These are phyloP conservation scores for Paramormyrops kingsleyae DNA, from an alignment of 2,113 vertebrate genomes.

Conservation along the genomic window DNA sequence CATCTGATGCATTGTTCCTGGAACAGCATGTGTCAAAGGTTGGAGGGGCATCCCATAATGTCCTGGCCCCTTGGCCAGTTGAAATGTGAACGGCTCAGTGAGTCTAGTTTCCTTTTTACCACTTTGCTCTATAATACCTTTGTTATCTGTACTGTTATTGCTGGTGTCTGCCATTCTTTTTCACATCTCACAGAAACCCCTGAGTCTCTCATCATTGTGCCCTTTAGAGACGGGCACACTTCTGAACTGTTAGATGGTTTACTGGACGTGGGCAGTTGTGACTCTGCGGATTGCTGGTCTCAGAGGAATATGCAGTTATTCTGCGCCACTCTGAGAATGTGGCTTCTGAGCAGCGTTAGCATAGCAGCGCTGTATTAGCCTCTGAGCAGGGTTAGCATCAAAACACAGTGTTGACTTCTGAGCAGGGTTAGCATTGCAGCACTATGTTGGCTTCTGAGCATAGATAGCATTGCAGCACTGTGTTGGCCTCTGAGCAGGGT, in stretches of 20 bases:
- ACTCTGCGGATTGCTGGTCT: neutral
- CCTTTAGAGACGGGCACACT: neutral
- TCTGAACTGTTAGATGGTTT: neutral
- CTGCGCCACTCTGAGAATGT: neutral
- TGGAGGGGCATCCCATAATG: neutral
- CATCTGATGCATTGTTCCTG: conserved; percentile 21
- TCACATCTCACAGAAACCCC: neutral
- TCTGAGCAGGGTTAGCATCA: neutral
- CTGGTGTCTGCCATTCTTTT: neutral
- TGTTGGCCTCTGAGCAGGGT: neutral
- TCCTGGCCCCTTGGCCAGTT: neutral
- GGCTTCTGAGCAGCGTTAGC: neutral
- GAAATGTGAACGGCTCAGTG: neutral
- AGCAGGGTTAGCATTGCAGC: neutral
- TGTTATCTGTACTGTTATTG: neutral
- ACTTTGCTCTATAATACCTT: neutral
- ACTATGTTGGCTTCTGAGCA: neutral
- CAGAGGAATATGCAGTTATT: neutral
- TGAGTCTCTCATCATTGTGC: neutral
- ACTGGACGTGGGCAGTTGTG: neutral
- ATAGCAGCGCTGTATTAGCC: neutral
- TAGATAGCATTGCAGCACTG: neutral
- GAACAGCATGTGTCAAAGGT: neutral
- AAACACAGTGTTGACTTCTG: neutral
- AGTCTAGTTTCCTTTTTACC: neutral